Evolutionary conservation across 2,113 vertebrate species (phyloP).

Genomic region (Amblyornis subalaris): DNA sequence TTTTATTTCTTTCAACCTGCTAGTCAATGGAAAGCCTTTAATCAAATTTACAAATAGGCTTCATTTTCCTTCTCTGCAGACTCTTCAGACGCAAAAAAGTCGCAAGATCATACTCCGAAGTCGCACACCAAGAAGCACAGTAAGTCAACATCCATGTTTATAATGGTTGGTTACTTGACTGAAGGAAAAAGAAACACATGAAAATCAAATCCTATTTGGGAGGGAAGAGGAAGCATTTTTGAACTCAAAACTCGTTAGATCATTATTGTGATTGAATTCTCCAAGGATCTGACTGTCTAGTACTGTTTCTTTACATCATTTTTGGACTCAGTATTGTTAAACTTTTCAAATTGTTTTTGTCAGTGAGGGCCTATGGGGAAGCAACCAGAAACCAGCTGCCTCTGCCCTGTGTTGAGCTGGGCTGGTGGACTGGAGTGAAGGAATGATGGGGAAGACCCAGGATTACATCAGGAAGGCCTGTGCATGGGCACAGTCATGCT

Average conservation of each 20-base stretch:
- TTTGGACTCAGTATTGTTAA: not conserved
- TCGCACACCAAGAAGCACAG: constrained; percentile 88
- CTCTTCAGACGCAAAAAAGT: constrained; percentile 80
- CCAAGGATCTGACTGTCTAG: not conserved
- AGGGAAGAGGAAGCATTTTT: not conserved
- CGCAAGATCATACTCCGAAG: constrained; percentile 73
- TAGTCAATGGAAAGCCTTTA: not conserved
- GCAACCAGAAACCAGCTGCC: not conserved
- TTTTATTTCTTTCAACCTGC: constrained; percentile 30
- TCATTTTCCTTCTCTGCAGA: constrained; percentile 60
- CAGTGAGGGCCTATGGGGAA: not conserved
- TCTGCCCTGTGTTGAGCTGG: not conserved
- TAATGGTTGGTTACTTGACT: not conserved
- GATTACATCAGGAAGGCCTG: not conserved
- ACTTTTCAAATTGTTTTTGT: not conserved
- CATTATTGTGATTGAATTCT: not conserved
- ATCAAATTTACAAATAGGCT: constrained; percentile 51
- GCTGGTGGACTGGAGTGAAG: not conserved
- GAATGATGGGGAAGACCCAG: not conserved
- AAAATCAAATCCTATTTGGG: not conserved
- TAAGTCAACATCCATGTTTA: constrained; percentile 70
- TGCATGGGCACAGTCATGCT: not conserved
- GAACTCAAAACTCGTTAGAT: not conserved
- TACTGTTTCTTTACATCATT: not conserved
- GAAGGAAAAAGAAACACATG: not conserved